phyloP scores from a whole-genome alignment of 1,140 invertebrate genomes.

The Euschistus heros region DNA sequence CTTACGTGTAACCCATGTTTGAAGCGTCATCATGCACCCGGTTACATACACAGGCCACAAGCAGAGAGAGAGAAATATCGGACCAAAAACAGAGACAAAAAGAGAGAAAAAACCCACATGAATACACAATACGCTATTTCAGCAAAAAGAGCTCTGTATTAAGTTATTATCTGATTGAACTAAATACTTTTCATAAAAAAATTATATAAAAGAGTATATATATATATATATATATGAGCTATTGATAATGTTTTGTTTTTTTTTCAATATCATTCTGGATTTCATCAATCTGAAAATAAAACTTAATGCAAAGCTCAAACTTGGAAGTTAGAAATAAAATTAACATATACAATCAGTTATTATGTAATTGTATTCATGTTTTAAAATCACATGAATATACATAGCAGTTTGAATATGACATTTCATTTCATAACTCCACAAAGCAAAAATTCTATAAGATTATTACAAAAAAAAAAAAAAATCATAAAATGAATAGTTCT shows the following conservation, averaged over 20 bases:
- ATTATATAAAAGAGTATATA: too few species aligned
- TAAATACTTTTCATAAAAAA: neutral
- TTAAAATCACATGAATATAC: neutral
- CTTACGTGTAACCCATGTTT: slow-evolving; percentile 65
- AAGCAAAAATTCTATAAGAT: slow-evolving; percentile 14
- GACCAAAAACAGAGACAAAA: slow-evolving; percentile 53
- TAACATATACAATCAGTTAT: neutral
- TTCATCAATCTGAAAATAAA: too few species aligned
- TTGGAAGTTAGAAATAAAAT: slow-evolving; percentile 5
- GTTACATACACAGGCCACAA: slow-evolving; percentile 51
- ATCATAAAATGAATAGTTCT: slow-evolving; percentile 6
- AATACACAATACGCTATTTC: slow-evolving; percentile 28
- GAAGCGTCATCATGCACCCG: slow-evolving; percentile 58
- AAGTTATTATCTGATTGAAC: neutral
- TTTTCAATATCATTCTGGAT: neutral
- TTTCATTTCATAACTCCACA: neutral
- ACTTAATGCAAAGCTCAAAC: slow-evolving; percentile 1
- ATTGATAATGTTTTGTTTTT: too few species aligned
- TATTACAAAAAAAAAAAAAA: slow-evolving; percentile 13
- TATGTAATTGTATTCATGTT: neutral
- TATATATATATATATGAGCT: too few species aligned
- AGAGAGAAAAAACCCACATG: slow-evolving; percentile 31
- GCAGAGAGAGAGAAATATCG: slow-evolving; percentile 57
- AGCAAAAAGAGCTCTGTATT: slow-evolving; percentile 11
- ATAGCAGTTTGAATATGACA: neutral